These are phyloP conservation scores for Drosophila navojoa DNA, from an alignment of 1,140 invertebrate genomes.

Conservation along the genomic window DNA sequence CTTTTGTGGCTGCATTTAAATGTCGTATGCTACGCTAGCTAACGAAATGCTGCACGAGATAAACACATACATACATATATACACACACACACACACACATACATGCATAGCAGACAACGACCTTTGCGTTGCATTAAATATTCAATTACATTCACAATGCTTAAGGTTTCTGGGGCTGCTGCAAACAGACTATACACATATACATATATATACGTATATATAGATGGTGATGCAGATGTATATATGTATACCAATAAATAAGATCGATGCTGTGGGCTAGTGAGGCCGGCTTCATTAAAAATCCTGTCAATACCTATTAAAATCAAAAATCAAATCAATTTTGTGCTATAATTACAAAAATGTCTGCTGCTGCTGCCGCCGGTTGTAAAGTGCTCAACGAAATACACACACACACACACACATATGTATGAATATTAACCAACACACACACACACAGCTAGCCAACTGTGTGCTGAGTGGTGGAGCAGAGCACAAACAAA, in stretches of 20 bases:
- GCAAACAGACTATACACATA: background rate
- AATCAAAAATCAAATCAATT: constrained; percentile 82
- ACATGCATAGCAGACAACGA: constrained; percentile 21
- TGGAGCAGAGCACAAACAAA: constrained; percentile 57
- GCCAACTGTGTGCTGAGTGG: constrained; percentile 10
- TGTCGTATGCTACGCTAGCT: background rate
- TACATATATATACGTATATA: background rate
- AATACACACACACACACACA: constrained; percentile 20
- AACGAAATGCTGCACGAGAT: background rate
- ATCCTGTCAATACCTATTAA: constrained; percentile 80
- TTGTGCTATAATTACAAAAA: constrained; percentile 80
- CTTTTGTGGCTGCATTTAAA: constrained; percentile 5
- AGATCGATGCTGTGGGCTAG: constrained; percentile 10
- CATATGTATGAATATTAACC: constrained; percentile 17
- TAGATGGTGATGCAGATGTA: constrained; percentile 9
- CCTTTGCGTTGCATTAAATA: constrained; percentile 50
- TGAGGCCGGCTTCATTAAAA: constrained; percentile 67
- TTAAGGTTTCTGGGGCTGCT: constrained; percentile 37
- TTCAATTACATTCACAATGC: constrained; percentile 61
- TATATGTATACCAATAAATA: constrained; percentile 18
- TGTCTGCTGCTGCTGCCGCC: constrained; percentile 54
- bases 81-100: background rate
- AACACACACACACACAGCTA: constrained; percentile 9
- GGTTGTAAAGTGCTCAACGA: constrained; percentile 67
- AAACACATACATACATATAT: background rate